Evolutionary conservation across 1,140 invertebrate species (phyloP).

Genomic region (Ditylenchus dipsaci): DNA sequence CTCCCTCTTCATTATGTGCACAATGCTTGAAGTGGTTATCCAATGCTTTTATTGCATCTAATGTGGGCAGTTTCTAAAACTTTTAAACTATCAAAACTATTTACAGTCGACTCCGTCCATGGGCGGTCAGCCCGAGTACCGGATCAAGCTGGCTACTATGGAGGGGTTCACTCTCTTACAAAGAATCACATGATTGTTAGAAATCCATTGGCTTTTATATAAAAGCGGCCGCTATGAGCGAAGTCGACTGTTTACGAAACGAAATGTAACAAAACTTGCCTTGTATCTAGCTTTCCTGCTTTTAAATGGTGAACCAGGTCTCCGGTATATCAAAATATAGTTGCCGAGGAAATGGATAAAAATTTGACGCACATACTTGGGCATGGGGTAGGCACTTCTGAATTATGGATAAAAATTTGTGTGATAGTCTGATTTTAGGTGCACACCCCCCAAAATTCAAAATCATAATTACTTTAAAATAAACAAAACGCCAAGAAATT

Average conservation of each 20-base stretch:
- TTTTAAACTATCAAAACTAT: too few relatives aligned
- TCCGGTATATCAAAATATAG: conserved; percentile 35
- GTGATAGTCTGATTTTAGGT: too few relatives aligned
- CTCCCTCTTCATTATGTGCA: conserved; percentile 2
- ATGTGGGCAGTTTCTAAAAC: conserved; percentile 30
- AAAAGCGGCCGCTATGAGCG: not conserved
- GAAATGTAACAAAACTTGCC: not conserved
- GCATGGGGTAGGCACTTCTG: conserved; percentile 73
- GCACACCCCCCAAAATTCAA: too few relatives aligned
- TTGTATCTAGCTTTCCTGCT: conserved; percentile 11
- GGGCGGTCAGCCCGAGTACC: too few relatives aligned
- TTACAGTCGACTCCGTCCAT: too few relatives aligned
- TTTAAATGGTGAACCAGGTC: conserved; percentile 20
- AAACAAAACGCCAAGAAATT: too few relatives aligned
- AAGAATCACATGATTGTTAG: too few relatives aligned
- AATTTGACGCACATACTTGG: conserved; percentile 80
- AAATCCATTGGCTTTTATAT: too few relatives aligned
- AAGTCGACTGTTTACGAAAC: not conserved
- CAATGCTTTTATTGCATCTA: conserved; percentile 32
- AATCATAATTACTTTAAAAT: too few relatives aligned
- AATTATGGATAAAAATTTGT: too few relatives aligned
- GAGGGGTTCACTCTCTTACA: too few relatives aligned
- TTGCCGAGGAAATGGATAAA: conserved; percentile 77
- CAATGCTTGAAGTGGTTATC: conserved; percentile 32
- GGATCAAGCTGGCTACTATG: too few relatives aligned